These are phyloP conservation scores for Microcebus lehilahytsara DNA, from an alignment of 2,113 vertebrate genomes.

Conservation along the genomic window DNA sequence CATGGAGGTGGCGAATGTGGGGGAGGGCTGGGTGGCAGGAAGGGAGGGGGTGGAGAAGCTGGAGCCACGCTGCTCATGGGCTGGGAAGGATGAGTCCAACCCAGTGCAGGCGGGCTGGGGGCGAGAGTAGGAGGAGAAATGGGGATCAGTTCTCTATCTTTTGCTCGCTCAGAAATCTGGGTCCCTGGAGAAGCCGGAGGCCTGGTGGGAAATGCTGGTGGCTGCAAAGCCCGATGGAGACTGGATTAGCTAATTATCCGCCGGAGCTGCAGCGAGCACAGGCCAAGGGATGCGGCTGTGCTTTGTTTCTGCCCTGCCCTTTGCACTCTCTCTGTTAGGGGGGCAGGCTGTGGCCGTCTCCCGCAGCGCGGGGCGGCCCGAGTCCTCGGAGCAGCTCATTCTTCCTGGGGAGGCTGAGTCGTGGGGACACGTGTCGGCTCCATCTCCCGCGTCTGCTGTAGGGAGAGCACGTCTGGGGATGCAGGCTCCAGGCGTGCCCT, in stretches of 20 bases:
- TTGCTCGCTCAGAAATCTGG: background rate
- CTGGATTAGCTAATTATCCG: background rate
- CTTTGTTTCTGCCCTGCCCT: background rate
- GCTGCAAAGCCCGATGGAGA: background rate
- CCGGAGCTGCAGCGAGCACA: fast-evolving
- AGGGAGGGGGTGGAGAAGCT: background rate
- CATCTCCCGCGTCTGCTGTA: background rate
- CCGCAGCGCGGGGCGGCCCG: background rate
- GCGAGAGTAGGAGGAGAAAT: background rate
- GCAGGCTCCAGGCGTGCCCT: background rate
- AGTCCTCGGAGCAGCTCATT: background rate
- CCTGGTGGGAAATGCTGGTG: background rate
- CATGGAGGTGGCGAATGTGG: background rate
- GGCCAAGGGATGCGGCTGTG: fast-evolving
- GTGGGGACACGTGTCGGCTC: background rate
- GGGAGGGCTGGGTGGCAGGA: background rate
- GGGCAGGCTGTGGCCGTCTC: background rate
- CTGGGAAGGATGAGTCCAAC: background rate
- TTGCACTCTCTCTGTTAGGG: background rate
- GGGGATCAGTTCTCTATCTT: background rate
- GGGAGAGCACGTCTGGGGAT: background rate
- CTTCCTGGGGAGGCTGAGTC: background rate
- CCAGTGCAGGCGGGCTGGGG: too few species aligned
- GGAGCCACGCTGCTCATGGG: background rate
- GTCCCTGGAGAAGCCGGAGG: background rate